Percentiles rank a stretch among this genome's conserved stretches.
These are phyloP conservation scores for Puntigrus tetrazona DNA, from an alignment of 2,113 vertebrate genomes.

Conservation along the genomic window DNA sequence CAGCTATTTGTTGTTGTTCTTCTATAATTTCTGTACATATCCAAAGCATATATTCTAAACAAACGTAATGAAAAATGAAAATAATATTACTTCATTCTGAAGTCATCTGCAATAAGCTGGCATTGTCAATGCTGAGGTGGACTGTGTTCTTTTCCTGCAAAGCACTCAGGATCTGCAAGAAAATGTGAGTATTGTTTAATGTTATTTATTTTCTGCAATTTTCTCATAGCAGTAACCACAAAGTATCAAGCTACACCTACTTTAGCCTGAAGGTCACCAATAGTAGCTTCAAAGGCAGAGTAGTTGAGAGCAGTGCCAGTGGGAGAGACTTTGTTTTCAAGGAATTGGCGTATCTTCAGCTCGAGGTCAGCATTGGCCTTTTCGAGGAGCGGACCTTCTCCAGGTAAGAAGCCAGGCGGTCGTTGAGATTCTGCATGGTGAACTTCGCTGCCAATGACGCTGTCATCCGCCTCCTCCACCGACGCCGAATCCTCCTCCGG, in stretches of 20 bases:
- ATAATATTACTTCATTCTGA: slow-evolving; percentile 75
- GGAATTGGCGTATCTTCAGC: slow-evolving; percentile 71
- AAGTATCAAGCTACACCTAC: slow-evolving; percentile 56
- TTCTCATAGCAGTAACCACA: neutral
- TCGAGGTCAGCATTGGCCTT: slow-evolving; percentile 72
- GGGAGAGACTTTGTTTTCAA: slow-evolving; percentile 63
- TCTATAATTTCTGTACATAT: neutral
- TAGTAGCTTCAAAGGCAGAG: slow-evolving; percentile 56
- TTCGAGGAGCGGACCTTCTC: slow-evolving; percentile 74
- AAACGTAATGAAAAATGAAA: neutral
- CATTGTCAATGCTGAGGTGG: slow-evolving; percentile 75
- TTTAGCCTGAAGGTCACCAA: slow-evolving; percentile 67
- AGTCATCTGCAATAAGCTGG: slow-evolving; percentile 77
- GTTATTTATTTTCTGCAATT: neutral
- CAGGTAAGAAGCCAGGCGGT: slow-evolving; percentile 75
- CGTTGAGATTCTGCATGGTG: slow-evolving; percentile 78
- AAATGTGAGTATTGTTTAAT: neutral
- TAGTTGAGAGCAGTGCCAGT: slow-evolving; percentile 54
- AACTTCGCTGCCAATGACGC: slow-evolving; percentile 64
- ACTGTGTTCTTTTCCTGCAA: slow-evolving; percentile 67
- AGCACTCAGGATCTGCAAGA: slow-evolving; percentile 64
- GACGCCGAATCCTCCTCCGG: slow-evolving; percentile 17
- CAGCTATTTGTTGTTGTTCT: neutral
- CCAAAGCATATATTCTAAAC: neutral
- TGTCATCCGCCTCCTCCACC: slow-evolving; percentile 25